These are phyloP conservation scores for Propithecus deckenii DNA, from an alignment of 2,797 vertebrate species.

Conservation along the genomic window DNA sequence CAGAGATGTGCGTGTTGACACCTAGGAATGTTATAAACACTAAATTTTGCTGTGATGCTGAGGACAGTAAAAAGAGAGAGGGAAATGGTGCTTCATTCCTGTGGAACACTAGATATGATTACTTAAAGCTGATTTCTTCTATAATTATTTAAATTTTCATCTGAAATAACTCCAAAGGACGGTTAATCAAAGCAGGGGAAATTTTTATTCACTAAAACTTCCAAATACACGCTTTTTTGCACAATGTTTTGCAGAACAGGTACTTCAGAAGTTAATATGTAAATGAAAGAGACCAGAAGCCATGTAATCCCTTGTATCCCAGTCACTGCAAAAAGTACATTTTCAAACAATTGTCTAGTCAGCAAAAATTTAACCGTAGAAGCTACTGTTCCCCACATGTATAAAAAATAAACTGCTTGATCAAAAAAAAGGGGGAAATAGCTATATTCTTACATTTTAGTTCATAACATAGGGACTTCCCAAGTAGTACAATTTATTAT, in stretches of 20 bases:
- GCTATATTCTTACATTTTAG: not conserved
- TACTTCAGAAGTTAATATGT: not conserved
- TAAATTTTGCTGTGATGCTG: not conserved
- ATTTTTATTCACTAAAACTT: not conserved
- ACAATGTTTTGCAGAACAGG: not conserved
- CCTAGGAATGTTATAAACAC: not conserved
- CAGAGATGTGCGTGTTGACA: not conserved
- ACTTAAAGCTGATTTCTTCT: not conserved
- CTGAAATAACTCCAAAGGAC: conserved; percentile 3
- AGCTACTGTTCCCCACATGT: not conserved
- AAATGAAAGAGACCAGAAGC: conserved; percentile 20
- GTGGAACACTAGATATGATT: not conserved
- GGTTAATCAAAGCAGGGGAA: not conserved
- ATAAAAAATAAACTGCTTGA: conserved; percentile 43
- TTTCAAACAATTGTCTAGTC: conserved; percentile 18
- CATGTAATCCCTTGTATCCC: not conserved
- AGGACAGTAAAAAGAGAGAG: not conserved
- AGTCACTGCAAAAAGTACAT: not conserved
- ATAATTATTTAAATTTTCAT: conserved; percentile 21
- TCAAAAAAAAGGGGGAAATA: not conserved
- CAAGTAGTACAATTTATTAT: not conserved
- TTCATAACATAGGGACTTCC: not conserved
- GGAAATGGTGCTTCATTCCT: not conserved
- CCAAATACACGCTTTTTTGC: not conserved
- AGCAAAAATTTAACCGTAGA: not conserved